Percentiles rank a stretch among this genome's conserved stretches.
Conservation (phyloP, 1,140 invertebrate genomes). For the Zophobas atratus region DNA sequence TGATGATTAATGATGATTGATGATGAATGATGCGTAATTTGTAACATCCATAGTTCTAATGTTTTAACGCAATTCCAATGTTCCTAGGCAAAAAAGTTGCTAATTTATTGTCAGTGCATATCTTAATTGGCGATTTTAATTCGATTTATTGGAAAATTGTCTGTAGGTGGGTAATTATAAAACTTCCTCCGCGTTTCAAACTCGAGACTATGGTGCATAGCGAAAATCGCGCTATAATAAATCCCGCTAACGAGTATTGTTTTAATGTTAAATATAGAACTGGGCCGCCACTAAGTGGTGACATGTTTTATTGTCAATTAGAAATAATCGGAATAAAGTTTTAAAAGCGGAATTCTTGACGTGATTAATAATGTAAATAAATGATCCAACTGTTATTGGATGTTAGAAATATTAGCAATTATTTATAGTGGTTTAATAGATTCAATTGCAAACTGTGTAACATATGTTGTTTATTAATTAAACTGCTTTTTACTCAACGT, state of each 20-base stretch:
- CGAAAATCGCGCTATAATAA: background rate
- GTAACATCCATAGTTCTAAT: too few relatives aligned
- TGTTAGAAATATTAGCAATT: conserved; percentile 21
- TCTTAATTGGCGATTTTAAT: background rate
- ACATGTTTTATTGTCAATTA: conserved; percentile 42
- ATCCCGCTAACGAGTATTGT: conserved; percentile 20
- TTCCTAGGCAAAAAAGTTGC: too few relatives aligned
- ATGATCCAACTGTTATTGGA: conserved; percentile 20
- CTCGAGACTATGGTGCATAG: background rate
- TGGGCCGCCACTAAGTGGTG: conserved; percentile 16
- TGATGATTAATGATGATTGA: conserved; percentile 34
- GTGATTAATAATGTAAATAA: conserved; percentile 30
- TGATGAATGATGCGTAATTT: background rate
- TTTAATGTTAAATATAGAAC: conserved; percentile 39
- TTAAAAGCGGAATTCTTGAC: conserved; percentile 18
- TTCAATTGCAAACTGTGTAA: conserved; percentile 27
- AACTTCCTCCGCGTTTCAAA: background rate
- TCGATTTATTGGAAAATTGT: background rate
- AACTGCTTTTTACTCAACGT: conserved; percentile 5
- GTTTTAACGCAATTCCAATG: too few relatives aligned
- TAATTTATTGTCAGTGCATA: too few relatives aligned
- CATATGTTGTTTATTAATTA: conserved; percentile 38
- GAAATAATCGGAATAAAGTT: conserved; percentile 36
- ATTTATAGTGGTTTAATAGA: conserved; percentile 42
- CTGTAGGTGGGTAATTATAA: too few relatives aligned